phyloP scores from a whole-genome alignment of 1,140 invertebrate species.

The Drosophila quadrilineata region DNA sequence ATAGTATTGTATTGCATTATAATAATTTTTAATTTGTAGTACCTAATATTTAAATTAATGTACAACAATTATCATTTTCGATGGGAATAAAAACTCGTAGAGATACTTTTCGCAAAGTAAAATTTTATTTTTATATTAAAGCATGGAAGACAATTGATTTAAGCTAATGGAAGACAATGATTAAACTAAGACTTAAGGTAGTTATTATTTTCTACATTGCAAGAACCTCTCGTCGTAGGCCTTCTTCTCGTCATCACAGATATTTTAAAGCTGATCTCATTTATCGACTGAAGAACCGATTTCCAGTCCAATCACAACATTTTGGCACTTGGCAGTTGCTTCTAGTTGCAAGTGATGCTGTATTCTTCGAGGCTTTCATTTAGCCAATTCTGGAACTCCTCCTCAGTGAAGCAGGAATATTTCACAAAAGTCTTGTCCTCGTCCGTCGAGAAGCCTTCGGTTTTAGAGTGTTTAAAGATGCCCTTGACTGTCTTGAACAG shows the following conservation, averaged over 20 bases:
- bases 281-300: constrained; percentile 42
- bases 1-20: too few species aligned
- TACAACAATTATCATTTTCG: too few species aligned
- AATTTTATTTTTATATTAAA: constrained; percentile 36
- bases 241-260: constrained; percentile 58
- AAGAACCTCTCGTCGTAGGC: constrained; percentile 10
- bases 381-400: constrained; percentile 68
- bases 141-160: constrained; percentile 64
- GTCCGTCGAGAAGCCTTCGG: neutral
- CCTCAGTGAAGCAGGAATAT: constrained; percentile 41
- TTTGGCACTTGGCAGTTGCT: neutral
- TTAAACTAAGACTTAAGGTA: constrained; percentile 19
- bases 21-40: too few species aligned
- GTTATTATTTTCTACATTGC: constrained; percentile 25
- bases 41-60: too few species aligned
- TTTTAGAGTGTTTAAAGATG: constrained; percentile 43
- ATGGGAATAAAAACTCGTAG: too few species aligned
- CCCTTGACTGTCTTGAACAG: constrained; percentile 52
- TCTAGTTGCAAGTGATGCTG: constrained; percentile 9
- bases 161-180: constrained; percentile 70
- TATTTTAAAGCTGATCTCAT: constrained; percentile 51
- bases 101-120: neutral
- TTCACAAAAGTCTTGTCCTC: neutral
- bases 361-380: constrained; percentile 40
- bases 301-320: constrained; percentile 56